phyloP scores from a whole-genome alignment of 2,888 invertebrate species.

The Agonopterix subpropinquella region DNA sequence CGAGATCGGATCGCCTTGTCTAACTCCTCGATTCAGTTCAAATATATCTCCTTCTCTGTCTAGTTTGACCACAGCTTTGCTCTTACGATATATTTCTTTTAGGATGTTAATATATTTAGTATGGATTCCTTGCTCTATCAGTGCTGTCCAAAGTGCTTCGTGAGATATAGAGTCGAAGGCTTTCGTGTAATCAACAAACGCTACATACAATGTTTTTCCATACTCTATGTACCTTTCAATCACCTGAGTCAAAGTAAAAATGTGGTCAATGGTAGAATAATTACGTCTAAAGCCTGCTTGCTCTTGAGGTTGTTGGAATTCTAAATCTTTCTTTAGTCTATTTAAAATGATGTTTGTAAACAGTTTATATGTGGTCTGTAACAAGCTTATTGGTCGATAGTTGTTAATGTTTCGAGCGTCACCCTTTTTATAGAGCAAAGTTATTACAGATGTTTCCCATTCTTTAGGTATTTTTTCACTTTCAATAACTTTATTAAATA shows the following conservation, averaged over 20 bases:
- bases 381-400: slow-evolving; percentile 15
- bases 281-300: slow-evolving; percentile 17
- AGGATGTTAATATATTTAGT: slow-evolving; percentile 15
- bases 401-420: slow-evolving; percentile 8
- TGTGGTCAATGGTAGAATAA: slow-evolving; percentile 2
- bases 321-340: slow-evolving; percentile 2
- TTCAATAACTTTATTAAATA: background rate
- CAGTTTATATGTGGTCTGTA: slow-evolving; percentile 15
- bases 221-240: slow-evolving; percentile 10
- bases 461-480: background rate
- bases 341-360: slow-evolving; percentile 7
- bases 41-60: slow-evolving; percentile 13
- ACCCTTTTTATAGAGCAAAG: slow-evolving; percentile 12
- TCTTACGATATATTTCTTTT: slow-evolving; percentile 12
- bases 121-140: slow-evolving; percentile 16
- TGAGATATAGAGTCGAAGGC: slow-evolving; percentile 17
- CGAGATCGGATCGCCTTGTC: slow-evolving; percentile 11
- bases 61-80: slow-evolving; percentile 10
- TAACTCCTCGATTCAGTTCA: background rate
- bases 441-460: background rate
- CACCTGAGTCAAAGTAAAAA: slow-evolving; percentile 7
- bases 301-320: slow-evolving; percentile 11
- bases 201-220: slow-evolving; percentile 8
- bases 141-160: slow-evolving; percentile 10
- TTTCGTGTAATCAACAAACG: slow-evolving; percentile 17